phyloP scores from a whole-genome alignment of 2,888 invertebrate species.

The Myathropa florea region DNA sequence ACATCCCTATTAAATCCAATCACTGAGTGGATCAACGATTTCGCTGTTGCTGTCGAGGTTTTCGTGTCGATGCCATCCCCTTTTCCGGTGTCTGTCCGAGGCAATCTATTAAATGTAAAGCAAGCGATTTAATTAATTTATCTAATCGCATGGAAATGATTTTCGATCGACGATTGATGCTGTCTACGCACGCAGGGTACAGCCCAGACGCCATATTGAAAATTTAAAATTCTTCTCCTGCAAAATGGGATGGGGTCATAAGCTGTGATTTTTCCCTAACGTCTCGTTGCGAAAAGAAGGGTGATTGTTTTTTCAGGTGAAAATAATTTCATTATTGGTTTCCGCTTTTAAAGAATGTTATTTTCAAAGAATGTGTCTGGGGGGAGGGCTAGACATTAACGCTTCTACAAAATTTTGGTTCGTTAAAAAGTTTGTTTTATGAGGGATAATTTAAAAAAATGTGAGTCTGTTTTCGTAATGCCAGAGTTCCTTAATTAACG shows the following conservation, averaged over 20 bases:
- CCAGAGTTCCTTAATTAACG: no score
- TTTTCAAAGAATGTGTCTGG: no score
- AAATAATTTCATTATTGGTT: slow-evolving; percentile 1
- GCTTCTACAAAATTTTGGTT: no score
- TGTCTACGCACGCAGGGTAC: neutral
- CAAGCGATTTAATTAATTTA: slow-evolving; percentile 46
- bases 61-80: neutral
- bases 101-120: slow-evolving; percentile 45
- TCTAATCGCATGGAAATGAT: slow-evolving; percentile 65
- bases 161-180: slow-evolving; percentile 42
- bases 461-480: no score
- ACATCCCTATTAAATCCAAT: neutral
- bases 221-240: neutral
- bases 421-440: no score
- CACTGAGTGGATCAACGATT: neutral
- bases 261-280: neutral
- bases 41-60: neutral
- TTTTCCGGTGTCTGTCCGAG: slow-evolving; percentile 8
- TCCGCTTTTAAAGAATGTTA: neutral
- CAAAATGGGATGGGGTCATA: neutral
- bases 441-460: no score
- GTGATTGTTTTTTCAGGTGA: slow-evolving; percentile 9
- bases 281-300: neutral
- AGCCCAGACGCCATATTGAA: slow-evolving; percentile 21
- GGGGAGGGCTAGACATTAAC: no score